These are phyloP conservation scores for Delphinapterus leucas DNA, from an alignment of 2,113 vertebrate species.

Conservation along the genomic window DNA sequence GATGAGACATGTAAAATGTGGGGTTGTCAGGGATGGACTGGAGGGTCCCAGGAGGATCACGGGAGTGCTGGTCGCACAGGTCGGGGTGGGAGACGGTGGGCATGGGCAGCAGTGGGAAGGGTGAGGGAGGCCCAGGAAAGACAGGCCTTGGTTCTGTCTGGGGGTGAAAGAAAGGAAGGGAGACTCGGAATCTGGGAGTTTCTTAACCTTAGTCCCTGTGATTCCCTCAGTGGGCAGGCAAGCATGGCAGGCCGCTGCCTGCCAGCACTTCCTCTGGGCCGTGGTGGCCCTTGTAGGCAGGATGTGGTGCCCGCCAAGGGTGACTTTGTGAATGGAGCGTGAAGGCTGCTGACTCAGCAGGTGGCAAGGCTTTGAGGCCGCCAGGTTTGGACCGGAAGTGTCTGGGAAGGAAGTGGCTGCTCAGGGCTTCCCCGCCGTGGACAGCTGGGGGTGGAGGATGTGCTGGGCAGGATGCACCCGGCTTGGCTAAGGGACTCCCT, in stretches of 20 bases:
- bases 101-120: not conserved
- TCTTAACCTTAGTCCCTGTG: not conserved
- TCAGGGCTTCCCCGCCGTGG: conserved; percentile 36
- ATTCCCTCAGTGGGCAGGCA: not conserved
- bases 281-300: not conserved
- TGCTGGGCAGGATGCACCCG: not conserved
- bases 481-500: conserved; percentile 30
- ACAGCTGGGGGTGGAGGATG: not conserved
- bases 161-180: not conserved
- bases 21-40: not conserved
- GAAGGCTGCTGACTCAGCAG: conserved; percentile 55
- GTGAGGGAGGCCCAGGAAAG: not conserved
- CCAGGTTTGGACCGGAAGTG: conserved; percentile 16
- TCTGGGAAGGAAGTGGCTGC: conserved; percentile 61
- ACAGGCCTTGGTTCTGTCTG: not conserved
- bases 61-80: not conserved
- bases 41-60: not conserved
- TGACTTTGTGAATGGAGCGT: not conserved
- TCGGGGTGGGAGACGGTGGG: not conserved
- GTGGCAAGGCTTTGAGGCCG: not conserved
- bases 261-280: not conserved
- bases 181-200: not conserved
- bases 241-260: not conserved
- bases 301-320: conserved; percentile 30
- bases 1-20: not conserved